Conservation (phyloP, 2,113 vertebrate species). For the Laticauda laticaudata region DNA sequence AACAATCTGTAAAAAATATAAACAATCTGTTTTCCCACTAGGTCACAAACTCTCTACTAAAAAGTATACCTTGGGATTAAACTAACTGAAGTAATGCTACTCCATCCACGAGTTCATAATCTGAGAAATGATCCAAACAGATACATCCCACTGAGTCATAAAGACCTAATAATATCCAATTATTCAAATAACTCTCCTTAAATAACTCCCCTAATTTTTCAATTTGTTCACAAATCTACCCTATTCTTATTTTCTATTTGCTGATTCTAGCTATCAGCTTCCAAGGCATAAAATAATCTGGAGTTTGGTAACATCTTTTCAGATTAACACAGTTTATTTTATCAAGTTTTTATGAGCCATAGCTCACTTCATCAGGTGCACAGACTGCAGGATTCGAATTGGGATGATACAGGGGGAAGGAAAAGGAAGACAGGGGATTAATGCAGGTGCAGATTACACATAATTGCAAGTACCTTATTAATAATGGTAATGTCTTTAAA, state of each 20-base stretch:
- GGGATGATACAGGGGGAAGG: not conserved
- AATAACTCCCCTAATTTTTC: not conserved
- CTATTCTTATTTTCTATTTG: not conserved
- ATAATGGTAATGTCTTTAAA: not conserved
- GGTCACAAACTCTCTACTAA: not conserved
- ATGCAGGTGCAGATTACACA: not conserved
- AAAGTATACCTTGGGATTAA: not conserved
- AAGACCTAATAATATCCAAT: not conserved
- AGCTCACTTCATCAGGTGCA: not conserved
- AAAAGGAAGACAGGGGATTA: not conserved
- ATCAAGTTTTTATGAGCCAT: not conserved
- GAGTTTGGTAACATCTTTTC: not conserved
- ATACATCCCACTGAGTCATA: not conserved
- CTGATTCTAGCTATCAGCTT: not conserved
- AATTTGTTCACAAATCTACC: not conserved
- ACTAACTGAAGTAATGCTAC: not conserved
- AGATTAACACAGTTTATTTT: not conserved
- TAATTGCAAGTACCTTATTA: not conserved
- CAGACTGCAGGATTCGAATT: not conserved
- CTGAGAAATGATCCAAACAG: not conserved
- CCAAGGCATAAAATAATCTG: not conserved
- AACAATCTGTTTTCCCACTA: not conserved
- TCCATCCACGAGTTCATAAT: not conserved
- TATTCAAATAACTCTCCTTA: not conserved
- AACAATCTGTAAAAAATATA: not conserved